A percentile compares a stretch with the other conserved stretches of the same genome.
These are phyloP conservation scores for Acomys russatus DNA, from an alignment of 2,797 vertebrate genomes.

Conservation along the genomic window DNA sequence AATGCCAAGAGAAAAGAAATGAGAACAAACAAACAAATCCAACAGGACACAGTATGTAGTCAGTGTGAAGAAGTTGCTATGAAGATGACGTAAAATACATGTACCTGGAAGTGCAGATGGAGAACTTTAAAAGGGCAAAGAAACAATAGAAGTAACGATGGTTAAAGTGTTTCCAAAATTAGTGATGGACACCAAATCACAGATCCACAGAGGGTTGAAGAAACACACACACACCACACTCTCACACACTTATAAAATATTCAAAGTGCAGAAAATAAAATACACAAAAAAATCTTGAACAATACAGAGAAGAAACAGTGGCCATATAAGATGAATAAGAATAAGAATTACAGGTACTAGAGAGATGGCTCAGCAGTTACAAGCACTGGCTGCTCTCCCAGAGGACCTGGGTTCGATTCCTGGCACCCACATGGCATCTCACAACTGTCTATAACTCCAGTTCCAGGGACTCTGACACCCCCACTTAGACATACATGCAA, in stretches of 20 bases:
- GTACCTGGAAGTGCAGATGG: background rate
- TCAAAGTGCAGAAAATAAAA: background rate
- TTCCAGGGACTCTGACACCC: background rate
- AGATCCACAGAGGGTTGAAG: background rate
- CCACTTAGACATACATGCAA: background rate
- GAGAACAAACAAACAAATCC: background rate
- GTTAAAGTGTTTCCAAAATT: background rate
- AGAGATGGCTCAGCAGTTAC: too few species aligned
- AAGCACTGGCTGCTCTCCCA: too few species aligned
- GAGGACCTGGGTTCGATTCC: too few species aligned
- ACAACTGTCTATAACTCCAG: too few species aligned
- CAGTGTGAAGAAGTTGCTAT: background rate
- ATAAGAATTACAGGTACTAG: background rate
- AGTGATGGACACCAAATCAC: constrained; percentile 22
- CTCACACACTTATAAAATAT: background rate
- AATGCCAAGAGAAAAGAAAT: background rate
- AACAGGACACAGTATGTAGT: background rate
- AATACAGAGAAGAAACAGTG: background rate
- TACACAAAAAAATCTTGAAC: background rate
- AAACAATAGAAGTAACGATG: background rate
- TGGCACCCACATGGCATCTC: too few species aligned
- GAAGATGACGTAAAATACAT: background rate
- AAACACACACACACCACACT: background rate
- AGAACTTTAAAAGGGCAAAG: background rate
- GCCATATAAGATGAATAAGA: background rate